Evolutionary conservation across 2,888 invertebrate genomes (phyloP), one percentile per base, ranked within the genome.

Genomic region (Idaea dimidiata): DNA sequence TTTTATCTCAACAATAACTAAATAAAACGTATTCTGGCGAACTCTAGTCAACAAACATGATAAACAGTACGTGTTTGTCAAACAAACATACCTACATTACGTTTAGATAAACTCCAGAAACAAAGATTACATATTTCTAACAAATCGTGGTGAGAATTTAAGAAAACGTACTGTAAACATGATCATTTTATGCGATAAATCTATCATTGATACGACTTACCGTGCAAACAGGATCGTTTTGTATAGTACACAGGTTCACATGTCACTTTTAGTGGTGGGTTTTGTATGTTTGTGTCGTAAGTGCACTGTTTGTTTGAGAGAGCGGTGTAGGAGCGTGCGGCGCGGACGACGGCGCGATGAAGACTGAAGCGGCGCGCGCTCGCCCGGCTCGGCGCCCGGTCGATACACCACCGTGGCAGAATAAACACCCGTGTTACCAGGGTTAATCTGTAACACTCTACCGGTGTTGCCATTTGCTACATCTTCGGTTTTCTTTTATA

Each of bases 371-470:
- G 84, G 86, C 86, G 87, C 86, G 84, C 86, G 86, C 84, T 75
- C 80, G 77, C 80, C 24, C 24, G 69, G 75, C 74, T 2, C 43
- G 14, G 43, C n/a, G 64, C 71, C 71, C 86, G 91, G 89, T 92
- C 91, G 91, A 92, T 91, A 92, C 84, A 87, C 88, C 14, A 43
- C 43, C 14, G 88, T 83, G 88, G 84, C 86, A 90, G 91, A 90
- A 91, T 89, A 91, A 92, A 91, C 91, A 91, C 75, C 81, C 74
- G 77, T 84, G 84, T 87, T 89, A 84, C 89, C 86, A 85, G 80
- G 77, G 68, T 72, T 74, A 64, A 65, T 64, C 60, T 64, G 68
- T 64, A 62, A 69, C 67, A 67, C 65, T 68, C 57, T 65, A 65
- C 66, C 73, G 64, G 80, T 84, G 81, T 84, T 87, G 78, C 84